Evolutionary conservation across 2,797 vertebrate genomes (phyloP).

Genomic region (Uromys caudimaculatus): DNA sequence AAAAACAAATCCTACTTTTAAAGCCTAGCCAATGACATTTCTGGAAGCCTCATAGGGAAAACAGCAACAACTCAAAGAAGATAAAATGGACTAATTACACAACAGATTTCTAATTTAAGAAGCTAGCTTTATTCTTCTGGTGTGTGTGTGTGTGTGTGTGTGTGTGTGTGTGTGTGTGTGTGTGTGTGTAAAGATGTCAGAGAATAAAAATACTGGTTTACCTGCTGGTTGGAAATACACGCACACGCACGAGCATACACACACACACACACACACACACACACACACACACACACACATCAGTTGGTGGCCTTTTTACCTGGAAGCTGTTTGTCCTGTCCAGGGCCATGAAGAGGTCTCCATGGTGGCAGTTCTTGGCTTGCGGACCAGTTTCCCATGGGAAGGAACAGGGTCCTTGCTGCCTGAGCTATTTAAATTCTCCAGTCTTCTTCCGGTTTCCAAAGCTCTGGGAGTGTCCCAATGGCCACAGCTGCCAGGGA

Average conservation of each 20-base stretch:
- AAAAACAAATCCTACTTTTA: slow-evolving; percentile 73
- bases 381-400: slow-evolving; percentile 75
- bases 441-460: slow-evolving; percentile 65
- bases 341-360: not conserved
- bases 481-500: slow-evolving; percentile 58
- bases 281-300: not conserved
- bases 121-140: slow-evolving; percentile 78
- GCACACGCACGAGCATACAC: not conserved
- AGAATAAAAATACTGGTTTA: slow-evolving; percentile 75
- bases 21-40: slow-evolving; percentile 83
- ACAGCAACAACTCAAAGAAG: slow-evolving; percentile 78
- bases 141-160: slow-evolving; percentile 29
- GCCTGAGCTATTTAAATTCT: slow-evolving; percentile 81
- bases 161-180: slow-evolving; percentile 23
- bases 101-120: slow-evolving; percentile 81
- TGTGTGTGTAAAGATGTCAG: slow-evolving; percentile 66
- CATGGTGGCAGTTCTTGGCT: slow-evolving; percentile 66
- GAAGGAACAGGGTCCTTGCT: slow-evolving; percentile 72
- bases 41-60: slow-evolving; percentile 83
- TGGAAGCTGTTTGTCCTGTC: not conserved
- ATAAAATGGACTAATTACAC: slow-evolving; percentile 73
- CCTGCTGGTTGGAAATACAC: slow-evolving; percentile 68
- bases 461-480: slow-evolving; percentile 66
- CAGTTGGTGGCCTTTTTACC: slow-evolving; percentile 48
- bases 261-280: not conserved